Conservation (phyloP, 1,140 invertebrate species). For the Bombus superbus region DNA sequence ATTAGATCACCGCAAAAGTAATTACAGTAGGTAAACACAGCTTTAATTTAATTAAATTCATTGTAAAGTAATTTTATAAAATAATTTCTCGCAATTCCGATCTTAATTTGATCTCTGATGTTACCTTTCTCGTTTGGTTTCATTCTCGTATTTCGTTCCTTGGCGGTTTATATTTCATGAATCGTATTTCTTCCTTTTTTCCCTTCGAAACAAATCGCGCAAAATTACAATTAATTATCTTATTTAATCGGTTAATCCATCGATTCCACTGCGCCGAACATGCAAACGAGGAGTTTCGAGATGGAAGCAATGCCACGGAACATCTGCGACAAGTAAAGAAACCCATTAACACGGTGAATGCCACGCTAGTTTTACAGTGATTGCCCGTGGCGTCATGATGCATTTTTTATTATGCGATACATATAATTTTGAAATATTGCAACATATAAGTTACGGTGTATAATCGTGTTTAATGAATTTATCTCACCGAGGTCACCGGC, state of each 20-base stretch:
- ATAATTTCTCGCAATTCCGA: neutral
- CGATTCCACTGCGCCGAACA: neutral
- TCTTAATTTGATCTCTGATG: neutral
- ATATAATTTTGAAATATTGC: no score
- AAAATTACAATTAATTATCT: slow-evolving; percentile 34
- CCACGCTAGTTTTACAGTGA: no score
- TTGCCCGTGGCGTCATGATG: no score
- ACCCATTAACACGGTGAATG: neutral
- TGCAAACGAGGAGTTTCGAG: slow-evolving; percentile 14
- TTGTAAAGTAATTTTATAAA: neutral
- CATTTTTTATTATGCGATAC: no score
- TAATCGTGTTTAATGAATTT: no score
- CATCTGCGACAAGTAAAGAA: neutral
- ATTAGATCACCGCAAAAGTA: no score
- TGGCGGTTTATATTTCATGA: neutral
- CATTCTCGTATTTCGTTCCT: neutral
- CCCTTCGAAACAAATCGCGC: neutral
- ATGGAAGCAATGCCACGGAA: neutral
- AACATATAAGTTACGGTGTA: no score
- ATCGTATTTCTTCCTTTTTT: neutral
- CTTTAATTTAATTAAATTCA: neutral
- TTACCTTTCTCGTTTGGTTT: neutral
- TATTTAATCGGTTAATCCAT: slow-evolving; percentile 17
- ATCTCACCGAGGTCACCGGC: no score
- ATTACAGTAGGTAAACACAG: neutral